A percentile compares a stretch with the other conserved stretches of the same genome.
Evolutionary conservation across 2,797 vertebrate genomes (phyloP).

Genomic region (Tamandua tetradactyla): DNA sequence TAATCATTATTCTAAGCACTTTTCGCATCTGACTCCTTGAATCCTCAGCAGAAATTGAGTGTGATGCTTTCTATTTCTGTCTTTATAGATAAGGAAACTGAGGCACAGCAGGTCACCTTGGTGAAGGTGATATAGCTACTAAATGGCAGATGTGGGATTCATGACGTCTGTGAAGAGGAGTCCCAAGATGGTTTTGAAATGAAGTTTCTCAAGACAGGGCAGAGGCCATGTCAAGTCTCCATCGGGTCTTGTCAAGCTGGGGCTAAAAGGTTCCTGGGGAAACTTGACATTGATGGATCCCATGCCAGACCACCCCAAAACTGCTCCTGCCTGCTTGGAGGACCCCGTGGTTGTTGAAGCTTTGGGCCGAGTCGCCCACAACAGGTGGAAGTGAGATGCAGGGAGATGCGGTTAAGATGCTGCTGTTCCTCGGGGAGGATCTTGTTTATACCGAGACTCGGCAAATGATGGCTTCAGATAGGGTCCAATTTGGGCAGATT

Average conservation of each 20-base stretch:
- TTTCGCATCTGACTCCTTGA: neutral
- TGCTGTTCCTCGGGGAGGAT: too few species aligned
- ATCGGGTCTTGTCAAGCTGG: neutral
- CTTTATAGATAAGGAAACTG: neutral
- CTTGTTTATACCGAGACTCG: accelerated
- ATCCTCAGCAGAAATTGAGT: neutral
- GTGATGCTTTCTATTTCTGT: neutral
- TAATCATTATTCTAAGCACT: neutral
- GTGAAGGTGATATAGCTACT: too few species aligned
- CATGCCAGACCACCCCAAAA: neutral
- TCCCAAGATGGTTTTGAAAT: neutral
- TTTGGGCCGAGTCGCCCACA: neutral
- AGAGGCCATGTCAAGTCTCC: neutral
- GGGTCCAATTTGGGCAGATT: neutral
- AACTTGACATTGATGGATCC: neutral
- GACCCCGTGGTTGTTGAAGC: neutral
- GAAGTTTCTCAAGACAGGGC: neutral
- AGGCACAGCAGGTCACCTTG: neutral
- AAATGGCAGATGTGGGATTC: neutral
- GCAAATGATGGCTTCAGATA: neutral
- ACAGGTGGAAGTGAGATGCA: neutral
- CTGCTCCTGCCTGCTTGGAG: neutral
- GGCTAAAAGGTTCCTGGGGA: neutral
- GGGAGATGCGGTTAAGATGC: too few species aligned
- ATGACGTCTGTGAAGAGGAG: neutral